A percentile compares a stretch with the other conserved stretches of the same genome.
Conservation (phyloP, 2,113 vertebrate species). For the Rhinoderma darwinii region DNA sequence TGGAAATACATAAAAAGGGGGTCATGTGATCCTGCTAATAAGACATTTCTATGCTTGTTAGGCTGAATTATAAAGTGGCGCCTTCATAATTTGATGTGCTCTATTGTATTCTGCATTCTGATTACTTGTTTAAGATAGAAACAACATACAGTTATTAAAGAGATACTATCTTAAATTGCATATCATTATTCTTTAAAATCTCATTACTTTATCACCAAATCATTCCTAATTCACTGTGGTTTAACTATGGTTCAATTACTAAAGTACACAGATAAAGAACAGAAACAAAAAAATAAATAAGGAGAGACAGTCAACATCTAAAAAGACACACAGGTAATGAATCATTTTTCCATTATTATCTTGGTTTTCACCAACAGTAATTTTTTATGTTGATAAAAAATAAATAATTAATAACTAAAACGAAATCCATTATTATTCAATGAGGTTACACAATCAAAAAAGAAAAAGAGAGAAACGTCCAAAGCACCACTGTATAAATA, state of each 20-base stretch:
- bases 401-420: no score
- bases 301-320: not conserved
- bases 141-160: not conserved
- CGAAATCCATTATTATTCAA: no score
- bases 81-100: slow-evolving; percentile 27
- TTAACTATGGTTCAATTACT: slow-evolving; percentile 1
- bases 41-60: no score
- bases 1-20: no score
- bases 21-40: no score
- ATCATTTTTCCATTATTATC: not conserved
- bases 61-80: not conserved
- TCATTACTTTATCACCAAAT: not conserved
- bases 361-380: no score
- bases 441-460: no score
- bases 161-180: slow-evolving; percentile 4
- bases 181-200: not conserved
- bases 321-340: not conserved
- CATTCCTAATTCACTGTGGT: not conserved
- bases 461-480: no score
- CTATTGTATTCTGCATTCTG: not conserved
- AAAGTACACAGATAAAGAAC: slow-evolving; percentile 16
- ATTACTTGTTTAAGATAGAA: not conserved
- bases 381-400: no score
- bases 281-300: not conserved
- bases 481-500: no score